A percentile compares a stretch with the other conserved stretches of the same genome.
These are phyloP conservation scores for Aegithalos caudatus DNA, from an alignment of 2,113 vertebrate species.

Conservation along the genomic window DNA sequence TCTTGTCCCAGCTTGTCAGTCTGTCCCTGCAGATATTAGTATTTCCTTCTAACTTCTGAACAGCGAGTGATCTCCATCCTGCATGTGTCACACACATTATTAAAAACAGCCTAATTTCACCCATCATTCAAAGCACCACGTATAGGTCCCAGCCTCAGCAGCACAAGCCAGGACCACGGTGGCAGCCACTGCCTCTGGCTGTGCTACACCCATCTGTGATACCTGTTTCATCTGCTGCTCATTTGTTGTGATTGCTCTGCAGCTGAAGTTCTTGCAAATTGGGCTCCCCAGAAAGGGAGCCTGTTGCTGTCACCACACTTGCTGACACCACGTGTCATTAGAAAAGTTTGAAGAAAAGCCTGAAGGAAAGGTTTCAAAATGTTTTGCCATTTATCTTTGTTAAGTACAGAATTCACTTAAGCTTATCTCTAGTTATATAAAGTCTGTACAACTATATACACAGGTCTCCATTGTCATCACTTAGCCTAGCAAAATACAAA, in stretches of 20 bases:
- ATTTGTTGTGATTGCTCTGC: neutral
- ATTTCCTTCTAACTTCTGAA: neutral
- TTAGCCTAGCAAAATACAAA: neutral
- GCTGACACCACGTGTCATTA: neutral
- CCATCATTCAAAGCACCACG: neutral
- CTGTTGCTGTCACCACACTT: neutral
- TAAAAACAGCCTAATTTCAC: neutral
- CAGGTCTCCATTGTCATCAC: neutral
- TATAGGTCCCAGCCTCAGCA: neutral
- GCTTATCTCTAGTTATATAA: neutral
- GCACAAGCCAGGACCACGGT: neutral
- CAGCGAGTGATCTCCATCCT: neutral
- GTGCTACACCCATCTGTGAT: neutral
- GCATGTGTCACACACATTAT: neutral
- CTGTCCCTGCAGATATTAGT: neutral
- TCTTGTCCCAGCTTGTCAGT: neutral
- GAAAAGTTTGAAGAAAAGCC: neutral
- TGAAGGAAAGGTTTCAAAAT: neutral
- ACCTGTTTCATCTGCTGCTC: neutral
- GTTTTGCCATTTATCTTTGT: neutral
- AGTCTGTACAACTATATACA: neutral
- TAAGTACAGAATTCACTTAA: neutral
- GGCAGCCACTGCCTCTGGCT: neutral
- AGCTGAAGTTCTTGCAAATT: neutral
- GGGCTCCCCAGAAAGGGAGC: neutral